Evolutionary conservation across 2,888 invertebrate genomes (phyloP), one percentile per base, ranked within the genome.

Genomic region (Hemicrepidius hirtus): DNA sequence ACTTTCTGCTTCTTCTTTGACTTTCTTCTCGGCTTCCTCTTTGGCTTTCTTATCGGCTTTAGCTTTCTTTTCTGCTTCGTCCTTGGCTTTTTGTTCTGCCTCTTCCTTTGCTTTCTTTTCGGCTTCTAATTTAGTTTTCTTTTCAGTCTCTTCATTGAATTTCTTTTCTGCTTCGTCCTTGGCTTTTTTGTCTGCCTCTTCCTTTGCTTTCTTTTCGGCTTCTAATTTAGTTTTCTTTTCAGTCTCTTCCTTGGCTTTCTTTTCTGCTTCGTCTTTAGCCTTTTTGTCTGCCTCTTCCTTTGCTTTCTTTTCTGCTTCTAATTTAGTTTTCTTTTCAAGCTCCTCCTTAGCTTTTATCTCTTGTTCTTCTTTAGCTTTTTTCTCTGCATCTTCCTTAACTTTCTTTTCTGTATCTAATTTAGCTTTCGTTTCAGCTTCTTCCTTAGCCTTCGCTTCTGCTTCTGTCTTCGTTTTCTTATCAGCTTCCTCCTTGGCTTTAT

Each of bases 41-140:
- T 86, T 16, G 84, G 86, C 74, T 85, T 85, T 74, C 83, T 85
- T 76, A 84, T 86, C 53, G 83, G 84, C 78, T 83, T 86, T 80
- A 75, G 81, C 55, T 76, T 75, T 79, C 75, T 77, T 77, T 63
- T 74, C 77, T 49, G 76, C 53, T 46, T 71, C 68, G 28, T 68
- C 68, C 79, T 80, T 67, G 13, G 70, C 73, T 73, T 85, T 83
- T 6, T 82, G 78, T 44, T 71, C 66, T 41, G 67, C 71, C 80
- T 80, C 66, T 13, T 71, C 72, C 73, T 85, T 83, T 6, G 83
- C 79, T 28, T 85, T 83, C 0, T 82, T 81, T 41, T 73, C 78
- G 5, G 67, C 75, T 75, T 81, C 77, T 73, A 85, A 85, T 69
- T 86, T 85, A 49, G 85, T 85, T 32, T 86, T 85, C 69, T 84